Evolutionary conservation across 2,888 invertebrate species (phyloP).

Genomic region (Synergus japonicus): DNA sequence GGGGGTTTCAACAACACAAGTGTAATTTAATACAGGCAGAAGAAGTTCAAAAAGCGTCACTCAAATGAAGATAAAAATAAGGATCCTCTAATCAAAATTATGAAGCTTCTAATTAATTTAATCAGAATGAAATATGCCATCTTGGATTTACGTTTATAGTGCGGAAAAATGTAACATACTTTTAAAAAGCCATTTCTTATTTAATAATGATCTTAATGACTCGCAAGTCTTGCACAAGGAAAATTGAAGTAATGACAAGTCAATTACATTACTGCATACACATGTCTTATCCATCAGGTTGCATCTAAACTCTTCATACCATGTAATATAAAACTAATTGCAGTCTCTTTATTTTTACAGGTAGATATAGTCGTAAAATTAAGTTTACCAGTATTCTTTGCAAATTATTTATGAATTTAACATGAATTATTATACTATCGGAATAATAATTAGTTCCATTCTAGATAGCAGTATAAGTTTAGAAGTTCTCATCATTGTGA

Average conservation of each 20-base stretch:
- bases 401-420: not conserved
- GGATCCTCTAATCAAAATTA: not conserved
- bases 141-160: not conserved
- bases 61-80: not conserved
- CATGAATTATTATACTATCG: not conserved
- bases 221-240: not conserved
- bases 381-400: not conserved
- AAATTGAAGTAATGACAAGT: constrained; percentile 4
- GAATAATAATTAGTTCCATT: constrained; percentile 18
- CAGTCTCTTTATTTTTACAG: not conserved
- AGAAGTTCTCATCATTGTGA: not conserved
- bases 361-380: not conserved
- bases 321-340: not conserved
- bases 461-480: not conserved
- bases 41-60: not conserved
- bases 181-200: constrained; percentile 8
- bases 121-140: not conserved
- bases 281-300: not conserved
- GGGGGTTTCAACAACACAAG: not conserved
- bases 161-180: not conserved
- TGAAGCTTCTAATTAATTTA: not conserved
- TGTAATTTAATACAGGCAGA: not conserved
- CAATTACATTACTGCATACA: constrained; percentile 7
- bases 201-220: constrained; percentile 8
- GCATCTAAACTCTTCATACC: not conserved